Evolutionary conservation across 2,113 vertebrate genomes (phyloP).

Genomic region (Myrmophylax atrothorax): DNA sequence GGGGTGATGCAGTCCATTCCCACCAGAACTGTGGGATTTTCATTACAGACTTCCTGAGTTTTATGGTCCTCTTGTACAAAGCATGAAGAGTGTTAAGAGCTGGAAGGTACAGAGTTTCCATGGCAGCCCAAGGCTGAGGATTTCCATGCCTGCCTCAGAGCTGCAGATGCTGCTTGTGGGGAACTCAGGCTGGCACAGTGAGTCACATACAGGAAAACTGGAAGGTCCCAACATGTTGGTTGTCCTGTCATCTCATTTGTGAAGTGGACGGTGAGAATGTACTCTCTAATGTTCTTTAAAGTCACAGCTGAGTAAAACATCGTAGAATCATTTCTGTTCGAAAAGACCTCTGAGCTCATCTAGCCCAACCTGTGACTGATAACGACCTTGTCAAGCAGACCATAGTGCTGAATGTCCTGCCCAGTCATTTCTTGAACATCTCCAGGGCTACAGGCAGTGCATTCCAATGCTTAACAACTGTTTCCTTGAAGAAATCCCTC

Average conservation of each 20-base stretch:
- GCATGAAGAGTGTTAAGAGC: not conserved
- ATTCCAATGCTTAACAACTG: not conserved
- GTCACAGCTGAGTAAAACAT: fast-evolving
- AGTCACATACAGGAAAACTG: not conserved
- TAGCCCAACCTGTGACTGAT: no score
- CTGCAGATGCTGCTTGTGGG: not conserved
- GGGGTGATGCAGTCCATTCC: not conserved
- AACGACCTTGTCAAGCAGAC: no score
- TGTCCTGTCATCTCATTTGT: not conserved
- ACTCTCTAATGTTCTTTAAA: not conserved
- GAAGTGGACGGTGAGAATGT: not conserved
- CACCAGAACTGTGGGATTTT: not conserved
- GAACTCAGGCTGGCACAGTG: not conserved
- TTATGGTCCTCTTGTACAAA: not conserved
- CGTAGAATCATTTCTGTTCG: not conserved
- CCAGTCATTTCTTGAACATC: no score
- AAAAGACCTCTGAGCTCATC: not conserved
- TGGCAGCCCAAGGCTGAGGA: not conserved
- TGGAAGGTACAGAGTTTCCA: not conserved
- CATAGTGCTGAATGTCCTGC: no score
- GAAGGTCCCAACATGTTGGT: not conserved
- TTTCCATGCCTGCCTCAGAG: not conserved
- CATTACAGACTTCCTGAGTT: not conserved
- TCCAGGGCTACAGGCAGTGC: not conserved
- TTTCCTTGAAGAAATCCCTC: not conserved